Evolutionary conservation across 2,113 vertebrate species (phyloP), one percentile per base, ranked within the genome.

Genomic region (Spermophilus dauricus): DNA sequence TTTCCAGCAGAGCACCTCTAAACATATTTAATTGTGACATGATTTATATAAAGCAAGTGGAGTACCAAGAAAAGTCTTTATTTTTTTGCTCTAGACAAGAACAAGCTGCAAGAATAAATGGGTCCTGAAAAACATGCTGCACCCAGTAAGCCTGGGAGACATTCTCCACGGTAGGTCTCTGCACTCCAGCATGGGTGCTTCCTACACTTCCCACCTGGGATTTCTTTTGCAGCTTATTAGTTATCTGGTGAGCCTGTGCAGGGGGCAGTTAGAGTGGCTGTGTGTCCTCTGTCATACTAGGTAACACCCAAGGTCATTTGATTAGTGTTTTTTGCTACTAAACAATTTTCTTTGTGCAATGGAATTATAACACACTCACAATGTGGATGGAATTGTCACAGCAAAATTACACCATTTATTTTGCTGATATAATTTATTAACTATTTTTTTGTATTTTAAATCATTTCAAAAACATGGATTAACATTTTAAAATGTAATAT

Each of bases 1-100:
- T 94, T 97, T 91, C 88, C 87, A 83, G 90, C 22, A 86, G 34
- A 97, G 51, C 2, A 93, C 95, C 69, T 94, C 42, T 93, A 84
- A 90, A 83, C 13, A 32, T 45, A 91, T 98, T 96, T 96, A 89
- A 91, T 78, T 85, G 65, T 80, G 42, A 96, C 28, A 82, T 72
- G 45, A 94, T 97, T 97, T 95, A 86, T 92, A 96, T 93, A 53
- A 69, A 16, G 22, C 39, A 86, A 92, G 45, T 89, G 51, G 8
- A 75, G 22, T 65, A 70, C 73, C 75, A 96, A 96, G 56, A 83
- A 37, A 65, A 65, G 45, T 76, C 28, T 51, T 89, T 82, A n/a
- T 72, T 92, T 94, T 94, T 73, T 87, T 93, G 48, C 51, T 92
- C 65, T 14, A 53, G 30, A 56, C 4, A 73, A 86, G 42, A 94